Evolutionary conservation across 2,797 vertebrate genomes (phyloP), one percentile per base, ranked within the genome.

Genomic region (Hypotaenidia philippensis): DNA sequence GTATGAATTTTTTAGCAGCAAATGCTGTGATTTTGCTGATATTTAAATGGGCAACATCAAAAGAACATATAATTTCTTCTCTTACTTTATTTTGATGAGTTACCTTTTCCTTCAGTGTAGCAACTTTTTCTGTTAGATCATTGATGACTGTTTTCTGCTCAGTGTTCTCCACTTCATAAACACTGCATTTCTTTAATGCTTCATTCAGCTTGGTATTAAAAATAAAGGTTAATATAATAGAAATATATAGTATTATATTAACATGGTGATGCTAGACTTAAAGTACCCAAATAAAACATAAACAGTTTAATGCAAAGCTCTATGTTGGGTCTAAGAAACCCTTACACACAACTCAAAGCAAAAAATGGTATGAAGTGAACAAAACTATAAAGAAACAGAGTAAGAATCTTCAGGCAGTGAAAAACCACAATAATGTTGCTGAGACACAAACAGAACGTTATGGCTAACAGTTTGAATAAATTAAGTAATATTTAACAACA

Each of bases 41-140:
- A 69, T 38, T 69, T 72, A 49, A 92, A 60, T 6, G 11, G 21
- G 7, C 32, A 13, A 31, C 4, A 3, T 66, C 11, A 89, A 78
- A 90, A 21, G 11, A 83, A 59, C 11, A 15, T 3, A 38, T 21
- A 11, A 59, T 40, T 78, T 83, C 32, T 64, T 44, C n/a, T 61
- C 49, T 72, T 50, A 34, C 18, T 38, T 65, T 34, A 45, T n/a
- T 56, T 66, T 52, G 15, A 74, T 9, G 14, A 81, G 18, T 79
- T 96, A 99, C 99, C 98, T 99, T 99, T 82, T 99, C 99, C 94
- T 98, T 99, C 80, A 98, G 97, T 3, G 86, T 52, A 59, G 91
- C 92, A 19, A 98, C 96, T 97, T 98, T 99, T 95, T 98, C 98
- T 11, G 97, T 97, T 85, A 99, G 97, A 20, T 99, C 99, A 20